These are phyloP conservation scores for Oscheius sp. DNA, from an alignment of 1,140 invertebrate genomes.

Conservation along the genomic window DNA sequence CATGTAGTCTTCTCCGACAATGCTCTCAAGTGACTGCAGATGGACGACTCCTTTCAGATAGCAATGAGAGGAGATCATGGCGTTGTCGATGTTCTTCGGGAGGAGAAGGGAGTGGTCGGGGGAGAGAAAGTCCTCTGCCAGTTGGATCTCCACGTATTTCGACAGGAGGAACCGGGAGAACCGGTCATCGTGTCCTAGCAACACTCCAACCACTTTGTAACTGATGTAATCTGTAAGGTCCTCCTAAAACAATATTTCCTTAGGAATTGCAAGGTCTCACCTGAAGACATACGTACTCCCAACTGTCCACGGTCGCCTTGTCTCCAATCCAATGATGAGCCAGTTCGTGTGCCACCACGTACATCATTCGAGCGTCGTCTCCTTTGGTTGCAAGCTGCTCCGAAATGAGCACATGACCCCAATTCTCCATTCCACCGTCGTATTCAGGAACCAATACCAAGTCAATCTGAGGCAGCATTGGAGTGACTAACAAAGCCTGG, in stretches of 20 bases:
- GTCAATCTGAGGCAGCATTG: slow-evolving; percentile 19
- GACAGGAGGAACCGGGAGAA: slow-evolving; percentile 21
- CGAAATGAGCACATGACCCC: slow-evolving; percentile 31
- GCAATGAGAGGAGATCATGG: slow-evolving; percentile 33
- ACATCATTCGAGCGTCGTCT: slow-evolving; percentile 30
- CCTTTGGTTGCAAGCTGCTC: slow-evolving; percentile 7
- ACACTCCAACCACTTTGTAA: slow-evolving; percentile 16
- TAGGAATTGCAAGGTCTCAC: neutral
- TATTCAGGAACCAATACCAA: slow-evolving; percentile 23
- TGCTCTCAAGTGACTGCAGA: slow-evolving; percentile 21
- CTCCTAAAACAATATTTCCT: slow-evolving; percentile 11
- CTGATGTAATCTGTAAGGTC: slow-evolving; percentile 27
- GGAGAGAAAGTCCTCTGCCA: slow-evolving; percentile 30
- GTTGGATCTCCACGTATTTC: slow-evolving; percentile 37
- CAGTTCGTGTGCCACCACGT: slow-evolving; percentile 34
- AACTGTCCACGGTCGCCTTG: slow-evolving; percentile 13
- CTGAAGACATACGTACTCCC: slow-evolving; percentile 37
- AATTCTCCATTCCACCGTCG: slow-evolving; percentile 39
- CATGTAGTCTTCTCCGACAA: slow-evolving; percentile 35
- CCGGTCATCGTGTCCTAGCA: slow-evolving; percentile 10
- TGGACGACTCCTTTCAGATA: slow-evolving; percentile 38
- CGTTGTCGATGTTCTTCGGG: slow-evolving; percentile 22
- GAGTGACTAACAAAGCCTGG: neutral
- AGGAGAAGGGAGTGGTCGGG: slow-evolving; percentile 22
- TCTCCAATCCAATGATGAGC: slow-evolving; percentile 41